Base-by-base conservation (phyloP, 2,797 vertebrate species). In the Hydrophis major region DNA sequence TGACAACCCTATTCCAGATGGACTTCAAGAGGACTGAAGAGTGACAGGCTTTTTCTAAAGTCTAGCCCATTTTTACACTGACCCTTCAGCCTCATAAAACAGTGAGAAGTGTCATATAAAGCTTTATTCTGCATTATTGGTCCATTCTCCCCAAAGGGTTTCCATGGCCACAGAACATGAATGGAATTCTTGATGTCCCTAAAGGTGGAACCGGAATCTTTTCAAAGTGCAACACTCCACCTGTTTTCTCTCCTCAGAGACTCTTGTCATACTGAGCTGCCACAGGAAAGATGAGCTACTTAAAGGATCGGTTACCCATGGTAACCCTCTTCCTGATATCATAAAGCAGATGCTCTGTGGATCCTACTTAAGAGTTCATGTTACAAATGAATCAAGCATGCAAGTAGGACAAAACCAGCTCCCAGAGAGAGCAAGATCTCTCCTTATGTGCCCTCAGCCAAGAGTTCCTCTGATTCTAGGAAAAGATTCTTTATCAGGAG, bases 361-460 rank as follows among this genome's bases (percentile, higher is more conserved):
- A 28, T 28, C 78, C 59, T 28, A 28, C 20, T 16, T 55, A 61
- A 47, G 2, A 61, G 60, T 78, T 93, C 55, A 53, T 83, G 66
- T 47, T 57, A 89, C 53, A 86, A 42, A 63, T 47, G 56, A n/a
- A 53, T 37, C 69, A 60, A 57, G 32, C 8, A n/a, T 89, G 63
- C 59, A 88, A 20, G 63, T 56, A n/a, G 55, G 59, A 89, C 0
- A 1, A 2, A 20, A 94, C 87, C 69, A 92, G 37, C 6, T 1
- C 0, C 86, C 92, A 94, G 56, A 5, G 2, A 16, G 88, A 94
- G 28, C 32, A 0, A 60, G 16, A 60, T 57, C 16, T 83, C 74
- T 22, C 20, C 93, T 93, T 92, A 69, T 94, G 94, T 95, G 57
- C 88, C 90, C 94, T 88, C 86, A 87, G 55, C 92, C 86, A 94